Conservation (phyloP, 2,888 invertebrate species). For the Pheosia tremula region DNA sequence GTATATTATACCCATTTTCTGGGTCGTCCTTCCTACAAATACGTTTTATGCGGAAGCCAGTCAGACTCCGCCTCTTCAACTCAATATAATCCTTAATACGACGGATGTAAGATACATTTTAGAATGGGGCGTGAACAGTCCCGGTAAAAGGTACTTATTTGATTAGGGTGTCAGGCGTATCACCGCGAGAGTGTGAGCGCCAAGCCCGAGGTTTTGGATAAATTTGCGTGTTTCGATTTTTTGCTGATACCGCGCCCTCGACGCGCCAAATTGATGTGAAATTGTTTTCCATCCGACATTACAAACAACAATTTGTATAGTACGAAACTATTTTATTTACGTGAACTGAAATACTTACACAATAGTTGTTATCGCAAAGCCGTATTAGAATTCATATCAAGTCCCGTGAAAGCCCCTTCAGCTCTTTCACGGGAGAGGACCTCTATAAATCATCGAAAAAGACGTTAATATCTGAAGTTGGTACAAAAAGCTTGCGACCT, state of each 20-base stretch:
- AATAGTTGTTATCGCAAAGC: constrained; percentile 55
- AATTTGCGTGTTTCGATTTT: constrained; percentile 82
- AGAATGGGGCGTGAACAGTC: constrained; percentile 37
- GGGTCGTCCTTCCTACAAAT: constrained; percentile 85
- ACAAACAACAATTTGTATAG: constrained; percentile 32
- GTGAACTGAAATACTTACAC: constrained; percentile 24
- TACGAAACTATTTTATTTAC: constrained; percentile 23
- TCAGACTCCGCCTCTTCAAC: constrained; percentile 50
- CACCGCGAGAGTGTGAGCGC: constrained; percentile 81
- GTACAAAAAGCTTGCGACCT: constrained; percentile 63
- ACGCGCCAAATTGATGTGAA: constrained; percentile 54
- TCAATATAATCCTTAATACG: constrained; percentile 53
- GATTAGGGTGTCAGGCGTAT: constrained; percentile 84
- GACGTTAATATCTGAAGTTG: constrained; percentile 69
- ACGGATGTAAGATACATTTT: constrained; percentile 47
- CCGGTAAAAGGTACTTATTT: constrained; percentile 84
- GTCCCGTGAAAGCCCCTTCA: constrained; percentile 67
- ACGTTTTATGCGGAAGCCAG: constrained; percentile 84
- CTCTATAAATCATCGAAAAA: constrained; percentile 74
- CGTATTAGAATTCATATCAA: constrained; percentile 75
- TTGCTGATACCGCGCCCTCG: constrained; percentile 57
- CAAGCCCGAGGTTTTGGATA: constrained; percentile 80
- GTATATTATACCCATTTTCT: constrained; percentile 85
- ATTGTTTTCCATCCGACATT: constrained; percentile 48
- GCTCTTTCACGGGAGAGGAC: constrained; percentile 69